These are phyloP conservation scores for Chloroceryle aenea DNA, from an alignment of 2,113 vertebrate genomes.

Conservation along the genomic window DNA sequence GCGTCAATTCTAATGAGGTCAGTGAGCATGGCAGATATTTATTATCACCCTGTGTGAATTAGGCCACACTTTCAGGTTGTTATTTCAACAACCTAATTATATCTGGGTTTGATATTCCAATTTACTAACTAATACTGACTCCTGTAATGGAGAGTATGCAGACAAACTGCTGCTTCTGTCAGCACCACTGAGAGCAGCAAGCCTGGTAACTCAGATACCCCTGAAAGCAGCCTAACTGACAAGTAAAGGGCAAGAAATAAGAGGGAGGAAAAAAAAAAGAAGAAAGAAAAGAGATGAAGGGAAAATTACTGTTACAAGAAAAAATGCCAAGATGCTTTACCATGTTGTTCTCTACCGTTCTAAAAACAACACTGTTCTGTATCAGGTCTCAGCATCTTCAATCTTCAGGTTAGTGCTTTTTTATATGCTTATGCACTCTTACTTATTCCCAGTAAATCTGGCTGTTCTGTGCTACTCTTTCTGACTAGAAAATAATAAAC, in stretches of 20 bases:
- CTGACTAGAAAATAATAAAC: not conserved
- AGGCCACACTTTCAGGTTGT: conserved; percentile 50
- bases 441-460: not conserved
- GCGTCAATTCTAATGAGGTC: conserved; percentile 48
- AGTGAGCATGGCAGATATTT: conserved; percentile 42
- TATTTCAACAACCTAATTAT: conserved; percentile 63
- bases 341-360: conserved; percentile 4
- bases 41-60: conserved; percentile 52
- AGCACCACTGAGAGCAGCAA: not conserved
- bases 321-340: conserved; percentile 48
- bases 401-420: conserved; percentile 63
- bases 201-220: not conserved
- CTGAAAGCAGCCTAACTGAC: not conserved
- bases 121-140: conserved; percentile 46
- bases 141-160: not conserved
- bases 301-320: conserved; percentile 22
- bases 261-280: not conserved
- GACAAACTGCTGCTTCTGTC: conserved; percentile 37
- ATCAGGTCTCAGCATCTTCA: conserved; percentile 63
- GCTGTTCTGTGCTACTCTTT: not conserved
- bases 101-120: conserved; percentile 53
- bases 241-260: not conserved
- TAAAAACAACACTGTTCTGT: conserved; percentile 58
- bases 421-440: conserved; percentile 1
- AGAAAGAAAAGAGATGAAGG: conserved; percentile 19